Base-by-base conservation (phyloP, 2,797 vertebrate genomes). In the Cuculus canorus region DNA sequence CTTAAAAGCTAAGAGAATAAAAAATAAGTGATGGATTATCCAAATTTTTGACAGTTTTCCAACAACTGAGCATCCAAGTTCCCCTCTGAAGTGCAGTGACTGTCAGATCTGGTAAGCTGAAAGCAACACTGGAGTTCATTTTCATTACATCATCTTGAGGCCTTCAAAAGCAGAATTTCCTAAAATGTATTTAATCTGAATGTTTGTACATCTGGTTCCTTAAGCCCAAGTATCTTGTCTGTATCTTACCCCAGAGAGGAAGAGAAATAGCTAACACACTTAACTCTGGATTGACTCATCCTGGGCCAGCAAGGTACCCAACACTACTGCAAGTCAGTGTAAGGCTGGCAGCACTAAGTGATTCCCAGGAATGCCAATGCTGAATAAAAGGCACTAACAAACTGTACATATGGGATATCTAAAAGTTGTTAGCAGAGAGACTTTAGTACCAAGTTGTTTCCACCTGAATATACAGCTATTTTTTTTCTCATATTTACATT, bases 241-340 rank as follows among this genome's bases (percentile, higher is more conserved):
- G 41, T 53, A 45, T 28, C 7, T 59, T 41, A 43, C 10, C 30
- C 30, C 41, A 43, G 35, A 43, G 30, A 77, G 35, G 59, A 59
- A 32, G 52, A 65, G 53, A 76, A 63, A 35, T 6, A 66, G 32
- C 14, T 39, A 30, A 71, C 1, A 2, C 21, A 11, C 28, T 37
- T 24, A 64, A 32, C 3, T 18, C 33, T 43, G 32, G 45, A 25
- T 37, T 43, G 50, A 43, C 13, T 4, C 10, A 45, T 10, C 68
- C 60, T 63, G 35, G 54, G 28, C 21, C 61, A 64, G 57, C 37
- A 27, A 45, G 30, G 43, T 56, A 45, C 37, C 10, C 16, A 8
- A 12, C 15, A 7, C 12, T 11, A 17, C 17, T 7, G 30, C 19
- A 52, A 81, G 48, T 22, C 77, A 39, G 10, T 0, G 0, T 23